Evolutionary conservation across 2,888 invertebrate genomes (phyloP).

Genomic region (Caenorhabditis drosophilae): DNA sequence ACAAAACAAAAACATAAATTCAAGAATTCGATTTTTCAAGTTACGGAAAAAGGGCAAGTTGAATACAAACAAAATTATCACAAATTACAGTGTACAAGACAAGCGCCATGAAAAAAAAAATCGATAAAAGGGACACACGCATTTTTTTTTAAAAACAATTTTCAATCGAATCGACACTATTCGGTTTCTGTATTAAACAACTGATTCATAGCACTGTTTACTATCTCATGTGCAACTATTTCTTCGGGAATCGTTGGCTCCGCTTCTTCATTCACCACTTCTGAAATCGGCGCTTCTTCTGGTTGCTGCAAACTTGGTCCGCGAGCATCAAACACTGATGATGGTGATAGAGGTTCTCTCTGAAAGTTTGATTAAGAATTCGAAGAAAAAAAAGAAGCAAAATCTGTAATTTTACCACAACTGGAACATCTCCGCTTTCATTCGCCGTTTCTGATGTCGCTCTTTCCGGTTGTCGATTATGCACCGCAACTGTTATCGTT

Average conservation of each 20-base stretch:
- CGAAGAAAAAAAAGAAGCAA: neutral
- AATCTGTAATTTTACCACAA: too few relatives aligned
- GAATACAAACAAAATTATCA: neutral
- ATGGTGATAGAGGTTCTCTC: constrained; percentile 34
- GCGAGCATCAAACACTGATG: constrained; percentile 32
- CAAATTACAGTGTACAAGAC: neutral
- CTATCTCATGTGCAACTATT: constrained; percentile 44
- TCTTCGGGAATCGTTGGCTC: constrained; percentile 36
- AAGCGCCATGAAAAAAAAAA: constrained; percentile 2
- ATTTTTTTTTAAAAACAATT: constrained; percentile 1
- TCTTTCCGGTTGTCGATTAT: constrained; percentile 10
- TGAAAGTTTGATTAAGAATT: constrained; percentile 4
- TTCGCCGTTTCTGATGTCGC: neutral
- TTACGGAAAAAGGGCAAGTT: neutral
- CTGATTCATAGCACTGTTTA: constrained; percentile 48
- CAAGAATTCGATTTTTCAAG: too few relatives aligned
- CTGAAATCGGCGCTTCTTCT: neutral
- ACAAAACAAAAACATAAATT: too few relatives aligned
- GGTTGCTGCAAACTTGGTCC: constrained; percentile 24
- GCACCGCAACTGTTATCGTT: constrained; percentile 35
- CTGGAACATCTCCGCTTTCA: neutral
- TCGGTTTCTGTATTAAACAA: constrained; percentile 40
- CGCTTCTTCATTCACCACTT: constrained; percentile 1
- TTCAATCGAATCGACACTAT: too few relatives aligned
- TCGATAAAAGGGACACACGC: neutral